Evolutionary conservation across 2,888 invertebrate species (phyloP).

Genomic region (Stenolophus ochropezus): DNA sequence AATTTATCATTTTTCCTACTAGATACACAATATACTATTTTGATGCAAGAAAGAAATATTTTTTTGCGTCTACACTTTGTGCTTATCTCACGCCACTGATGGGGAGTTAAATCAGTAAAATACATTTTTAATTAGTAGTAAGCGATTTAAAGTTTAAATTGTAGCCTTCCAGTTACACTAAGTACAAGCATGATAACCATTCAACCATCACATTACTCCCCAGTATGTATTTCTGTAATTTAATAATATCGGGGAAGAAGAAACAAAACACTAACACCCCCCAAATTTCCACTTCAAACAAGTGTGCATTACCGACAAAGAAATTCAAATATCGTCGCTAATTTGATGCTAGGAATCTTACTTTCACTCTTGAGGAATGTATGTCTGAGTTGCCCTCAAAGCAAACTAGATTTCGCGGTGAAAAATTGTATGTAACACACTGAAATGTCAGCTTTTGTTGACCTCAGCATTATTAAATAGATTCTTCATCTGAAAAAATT

Average conservation of each 20-base stretch:
- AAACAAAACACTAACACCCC: neutral
- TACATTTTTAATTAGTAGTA: too few relatives aligned
- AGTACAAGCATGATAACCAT: too few relatives aligned
- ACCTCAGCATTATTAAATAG: constrained; percentile 36
- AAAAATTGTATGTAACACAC: constrained; percentile 41
- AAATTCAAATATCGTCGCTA: constrained; percentile 40
- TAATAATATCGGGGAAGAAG: neutral
- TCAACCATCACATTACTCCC: too few relatives aligned
- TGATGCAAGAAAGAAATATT: too few relatives aligned
- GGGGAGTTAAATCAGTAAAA: too few relatives aligned
- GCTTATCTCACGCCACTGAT: too few relatives aligned
- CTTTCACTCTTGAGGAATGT: constrained; percentile 45
- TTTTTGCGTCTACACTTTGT: too few relatives aligned
- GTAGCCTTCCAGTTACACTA: too few relatives aligned
- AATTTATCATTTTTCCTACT: too few relatives aligned
- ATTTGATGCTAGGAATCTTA: constrained; percentile 41
- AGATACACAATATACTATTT: too few relatives aligned
- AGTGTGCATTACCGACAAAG: constrained; percentile 15
- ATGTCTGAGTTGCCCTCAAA: constrained; percentile 22
- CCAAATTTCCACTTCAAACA: constrained; percentile 5
- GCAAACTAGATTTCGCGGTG: constrained; percentile 25
- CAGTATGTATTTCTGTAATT: neutral
- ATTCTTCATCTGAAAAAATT: constrained; percentile 28
- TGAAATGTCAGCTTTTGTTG: constrained; percentile 41
- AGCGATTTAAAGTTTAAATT: too few relatives aligned